These are phyloP conservation scores for Hyposoter didymator DNA, from an alignment of 2,888 invertebrate genomes.

Conservation along the genomic window DNA sequence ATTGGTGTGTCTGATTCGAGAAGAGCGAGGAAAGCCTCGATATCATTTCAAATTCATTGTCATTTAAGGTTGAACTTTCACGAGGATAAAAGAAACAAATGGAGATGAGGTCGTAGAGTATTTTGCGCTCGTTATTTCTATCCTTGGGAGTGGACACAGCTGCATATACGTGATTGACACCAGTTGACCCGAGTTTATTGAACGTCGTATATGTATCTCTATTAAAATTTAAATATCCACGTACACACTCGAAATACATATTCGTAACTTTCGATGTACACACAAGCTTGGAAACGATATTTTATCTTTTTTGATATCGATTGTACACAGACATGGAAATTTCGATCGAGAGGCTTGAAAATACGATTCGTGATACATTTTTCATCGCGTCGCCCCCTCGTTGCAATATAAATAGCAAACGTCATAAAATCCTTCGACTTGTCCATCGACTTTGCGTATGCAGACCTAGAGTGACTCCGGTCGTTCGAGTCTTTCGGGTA, in stretches of 20 bases:
- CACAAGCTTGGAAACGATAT: background rate
- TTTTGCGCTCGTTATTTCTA: slow-evolving; percentile 59
- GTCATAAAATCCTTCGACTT: slow-evolving; percentile 40
- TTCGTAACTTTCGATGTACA: background rate
- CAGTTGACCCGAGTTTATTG: slow-evolving; percentile 80
- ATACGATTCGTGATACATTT: background rate
- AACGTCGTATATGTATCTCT: slow-evolving; percentile 68
- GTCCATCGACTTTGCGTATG: slow-evolving; percentile 44
- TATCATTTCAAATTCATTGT: background rate
- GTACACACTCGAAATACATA: background rate
- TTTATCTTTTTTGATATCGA: background rate
- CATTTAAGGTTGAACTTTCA: background rate
- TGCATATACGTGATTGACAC: slow-evolving; percentile 76
- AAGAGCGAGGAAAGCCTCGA: background rate
- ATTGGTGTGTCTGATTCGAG: background rate
- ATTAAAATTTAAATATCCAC: background rate
- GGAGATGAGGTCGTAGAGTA: slow-evolving; percentile 28
- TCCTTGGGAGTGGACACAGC: slow-evolving; percentile 74
- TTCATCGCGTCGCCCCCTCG: background rate
- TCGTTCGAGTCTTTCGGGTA: slow-evolving; percentile 58
- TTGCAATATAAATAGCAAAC: background rate
- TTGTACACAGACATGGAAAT: background rate
- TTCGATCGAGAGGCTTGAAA: background rate
- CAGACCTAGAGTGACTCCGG: slow-evolving; percentile 26
- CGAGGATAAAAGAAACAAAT: slow-evolving; percentile 7